phyloP scores from a whole-genome alignment of 2,113 vertebrate species.

The Panthera leo region DNA sequence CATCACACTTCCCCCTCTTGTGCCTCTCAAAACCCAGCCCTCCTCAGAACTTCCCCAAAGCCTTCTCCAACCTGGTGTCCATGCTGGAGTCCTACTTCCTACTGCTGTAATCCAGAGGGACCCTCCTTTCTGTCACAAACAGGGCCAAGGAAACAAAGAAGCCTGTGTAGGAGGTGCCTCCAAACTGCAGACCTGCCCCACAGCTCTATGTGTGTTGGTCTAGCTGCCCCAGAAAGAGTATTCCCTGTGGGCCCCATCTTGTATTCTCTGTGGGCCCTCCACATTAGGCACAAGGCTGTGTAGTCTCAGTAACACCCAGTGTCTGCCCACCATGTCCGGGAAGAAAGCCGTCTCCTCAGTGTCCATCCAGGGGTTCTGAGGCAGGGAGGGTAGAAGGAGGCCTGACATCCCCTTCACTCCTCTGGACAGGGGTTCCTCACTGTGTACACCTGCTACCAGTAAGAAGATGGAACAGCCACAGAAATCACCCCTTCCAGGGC shows the following conservation, averaged over 20 bases:
- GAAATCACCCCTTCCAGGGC: background rate
- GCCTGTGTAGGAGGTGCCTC: background rate
- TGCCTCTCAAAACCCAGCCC: background rate
- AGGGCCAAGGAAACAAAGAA: background rate
- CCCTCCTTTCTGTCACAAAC: background rate
- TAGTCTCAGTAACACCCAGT: background rate
- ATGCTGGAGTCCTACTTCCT: background rate
- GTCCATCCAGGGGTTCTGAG: background rate
- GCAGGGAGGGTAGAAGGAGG: background rate
- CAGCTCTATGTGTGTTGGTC: background rate
- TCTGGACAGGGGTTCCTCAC: background rate
- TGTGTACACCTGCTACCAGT: too few relatives aligned
- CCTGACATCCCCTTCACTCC: background rate
- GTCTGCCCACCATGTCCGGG: background rate
- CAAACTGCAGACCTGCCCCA: background rate
- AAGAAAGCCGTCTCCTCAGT: background rate
- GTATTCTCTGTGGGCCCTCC: too few relatives aligned
- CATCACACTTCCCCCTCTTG: background rate
- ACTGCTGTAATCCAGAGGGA: background rate
- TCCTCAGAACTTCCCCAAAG: background rate
- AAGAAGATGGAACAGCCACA: background rate
- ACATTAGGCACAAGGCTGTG: background rate
- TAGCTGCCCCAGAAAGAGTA: background rate
- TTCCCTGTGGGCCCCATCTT: background rate
- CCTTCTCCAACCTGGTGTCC: background rate